Base-by-base conservation (phyloP, 2,797 vertebrate genomes). In the Iguana delicatissima region DNA sequence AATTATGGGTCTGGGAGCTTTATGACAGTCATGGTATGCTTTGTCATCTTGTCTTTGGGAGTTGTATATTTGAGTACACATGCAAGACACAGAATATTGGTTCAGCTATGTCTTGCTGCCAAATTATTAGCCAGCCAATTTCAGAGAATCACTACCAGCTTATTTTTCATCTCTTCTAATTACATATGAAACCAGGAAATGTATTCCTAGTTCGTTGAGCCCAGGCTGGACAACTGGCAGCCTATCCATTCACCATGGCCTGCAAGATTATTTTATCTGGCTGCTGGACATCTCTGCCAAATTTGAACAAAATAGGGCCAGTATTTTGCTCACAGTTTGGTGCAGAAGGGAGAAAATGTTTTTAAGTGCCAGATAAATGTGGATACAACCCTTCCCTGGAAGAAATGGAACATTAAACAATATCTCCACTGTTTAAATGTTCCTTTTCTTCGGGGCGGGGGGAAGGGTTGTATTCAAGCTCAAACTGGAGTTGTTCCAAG, bases 1-100 rank as follows among this genome's bases (percentile, higher is more conserved):
- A 35, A 92, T 86, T n/a, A 62, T 89, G 91, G 95, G 90, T 93
- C 79, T 92, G 90, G 77, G 89, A 94, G 85, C 64, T 89, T 95
- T 92, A 35, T n/a, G 93, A 81, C 67, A 93, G 90, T 91, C 83
- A 67, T 73, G 87, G 67, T 74, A 80, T 87, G 73, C 24, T 89
- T 87, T 93, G 85, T 92, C 93, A 93, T 91, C 74, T 9, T 94
- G 87, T 93, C 91, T 93, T 35, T 91, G 88, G 92, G 82, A 72
- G 90, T 35, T 57, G 80, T 0, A 1, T 85, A 93, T 89, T 79
- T 96, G 82, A 95, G 77, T 87, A 93, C 29, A 80, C 69, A 93
- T 82, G 92, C 89, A 93, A 95, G 89, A 73, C 89, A 72, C 73
- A 59, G 26, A 74, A 80, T 59, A 91, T 89, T 77, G 29, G 64